Evolutionary conservation across 2,113 vertebrate species (phyloP).

Genomic region (Callipepla squamata): DNA sequence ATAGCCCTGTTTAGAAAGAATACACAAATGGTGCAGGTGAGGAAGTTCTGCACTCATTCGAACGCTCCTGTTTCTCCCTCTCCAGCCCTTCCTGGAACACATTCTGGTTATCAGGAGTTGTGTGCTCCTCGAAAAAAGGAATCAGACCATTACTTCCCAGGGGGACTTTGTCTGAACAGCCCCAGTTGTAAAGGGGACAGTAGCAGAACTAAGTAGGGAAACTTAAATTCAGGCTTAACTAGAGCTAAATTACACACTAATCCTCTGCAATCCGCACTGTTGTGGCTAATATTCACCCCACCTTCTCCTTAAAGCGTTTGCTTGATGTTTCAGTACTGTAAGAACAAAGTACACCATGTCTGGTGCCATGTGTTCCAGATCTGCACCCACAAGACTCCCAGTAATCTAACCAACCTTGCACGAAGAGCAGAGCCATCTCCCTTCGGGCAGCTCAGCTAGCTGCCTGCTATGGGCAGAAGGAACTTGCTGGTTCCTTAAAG

Average conservation of each 20-base stretch:
- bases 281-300: constrained; percentile 38
- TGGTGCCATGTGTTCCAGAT: neutral
- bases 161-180: neutral
- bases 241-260: constrained; percentile 10
- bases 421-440: neutral
- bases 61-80: neutral
- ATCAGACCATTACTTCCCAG: neutral
- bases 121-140: neutral
- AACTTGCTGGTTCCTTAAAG: neutral
- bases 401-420: neutral
- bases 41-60: neutral
- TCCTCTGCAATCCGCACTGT: constrained; percentile 28
- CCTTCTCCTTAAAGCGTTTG: neutral
- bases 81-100: neutral
- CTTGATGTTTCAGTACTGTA: neutral
- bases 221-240: constrained; percentile 50
- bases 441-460: neutral
- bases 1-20: neutral
- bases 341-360: neutral
- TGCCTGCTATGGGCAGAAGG: neutral
- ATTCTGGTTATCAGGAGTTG: neutral
- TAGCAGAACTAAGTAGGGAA: neutral
- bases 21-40: neutral
- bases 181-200: neutral
- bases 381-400: neutral